These are phyloP conservation scores for Octopus bimaculoides DNA, from an alignment of 1,140 invertebrate genomes.

Conservation along the genomic window DNA sequence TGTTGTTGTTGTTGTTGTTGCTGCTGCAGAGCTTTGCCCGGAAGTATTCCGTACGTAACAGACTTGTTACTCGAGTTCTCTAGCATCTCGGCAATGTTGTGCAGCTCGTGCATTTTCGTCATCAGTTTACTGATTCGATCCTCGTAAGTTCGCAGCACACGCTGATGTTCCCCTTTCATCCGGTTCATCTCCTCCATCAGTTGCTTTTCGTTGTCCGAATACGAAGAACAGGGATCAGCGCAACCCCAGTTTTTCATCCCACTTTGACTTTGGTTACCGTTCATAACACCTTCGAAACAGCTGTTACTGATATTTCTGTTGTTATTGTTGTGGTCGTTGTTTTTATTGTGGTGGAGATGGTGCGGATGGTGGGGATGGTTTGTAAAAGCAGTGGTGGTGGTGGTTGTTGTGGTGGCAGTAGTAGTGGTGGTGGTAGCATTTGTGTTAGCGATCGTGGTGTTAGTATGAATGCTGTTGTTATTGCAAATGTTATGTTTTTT, in stretches of 20 bases:
- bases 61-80: slow-evolving; percentile 51
- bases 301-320: neutral
- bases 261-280: slow-evolving; percentile 18
- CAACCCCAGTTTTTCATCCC: slow-evolving; percentile 26
- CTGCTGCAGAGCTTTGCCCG: slow-evolving; percentile 21
- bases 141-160: slow-evolving; percentile 47
- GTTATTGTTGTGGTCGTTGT: neutral
- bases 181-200: slow-evolving; percentile 54
- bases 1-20: neutral
- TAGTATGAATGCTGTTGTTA: neutral
- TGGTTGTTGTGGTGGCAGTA: too few relatives aligned
- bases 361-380: too few relatives aligned
- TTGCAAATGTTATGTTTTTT: neutral
- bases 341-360: neutral
- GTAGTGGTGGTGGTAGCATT: too few relatives aligned
- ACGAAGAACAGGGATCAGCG: slow-evolving; percentile 32
- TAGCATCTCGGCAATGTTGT: slow-evolving; percentile 51
- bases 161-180: slow-evolving; percentile 50
- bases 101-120: slow-evolving; percentile 53
- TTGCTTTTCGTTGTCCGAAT: slow-evolving; percentile 55
- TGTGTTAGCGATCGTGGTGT: neutral
- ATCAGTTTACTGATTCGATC: slow-evolving; percentile 51
- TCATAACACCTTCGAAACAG: neutral
- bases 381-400: too few relatives aligned
- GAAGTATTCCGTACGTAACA: slow-evolving; percentile 43